phyloP scores from a whole-genome alignment of 2,113 vertebrate genomes.

The Tragelaphus strepsiceros region DNA sequence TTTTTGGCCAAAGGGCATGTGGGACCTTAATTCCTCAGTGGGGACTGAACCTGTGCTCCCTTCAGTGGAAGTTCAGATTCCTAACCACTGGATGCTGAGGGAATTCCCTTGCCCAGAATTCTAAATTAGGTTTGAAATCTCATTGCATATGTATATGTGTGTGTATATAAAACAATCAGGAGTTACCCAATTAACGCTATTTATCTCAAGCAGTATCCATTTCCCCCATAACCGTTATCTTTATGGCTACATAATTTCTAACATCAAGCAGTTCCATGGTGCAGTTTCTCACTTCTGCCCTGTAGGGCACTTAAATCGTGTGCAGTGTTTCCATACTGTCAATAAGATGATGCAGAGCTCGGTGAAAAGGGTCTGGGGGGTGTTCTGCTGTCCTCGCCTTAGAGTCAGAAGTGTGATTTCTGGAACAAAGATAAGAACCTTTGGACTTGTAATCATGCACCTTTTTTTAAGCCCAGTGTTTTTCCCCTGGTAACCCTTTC shows the following conservation, averaged over 20 bases:
- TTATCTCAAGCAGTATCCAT: neutral
- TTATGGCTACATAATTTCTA: neutral
- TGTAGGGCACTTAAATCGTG: too few species aligned
- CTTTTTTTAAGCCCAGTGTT: neutral
- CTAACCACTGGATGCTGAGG: neutral
- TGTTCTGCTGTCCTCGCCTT: too few species aligned
- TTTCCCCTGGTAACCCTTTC: neutral
- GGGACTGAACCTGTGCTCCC: neutral
- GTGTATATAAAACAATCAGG: neutral
- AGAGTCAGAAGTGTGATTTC: too few species aligned
- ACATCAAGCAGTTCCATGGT: accelerated
- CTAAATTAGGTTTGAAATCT: neutral
- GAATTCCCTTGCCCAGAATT: neutral
- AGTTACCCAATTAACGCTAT: neutral
- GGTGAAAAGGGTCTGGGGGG: neutral
- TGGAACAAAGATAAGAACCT: neutral
- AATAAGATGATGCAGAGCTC: accelerated
- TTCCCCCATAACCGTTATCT: neutral
- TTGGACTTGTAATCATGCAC: too few species aligned
- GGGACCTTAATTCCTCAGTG: neutral
- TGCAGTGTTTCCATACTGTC: neutral
- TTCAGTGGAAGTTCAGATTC: neutral
- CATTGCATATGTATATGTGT: neutral
- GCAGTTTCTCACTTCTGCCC: neutral
- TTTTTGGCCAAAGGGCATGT: neutral